These are phyloP conservation scores for Brachycybe producta DNA, from an alignment of 2,888 invertebrate species.

Conservation along the genomic window DNA sequence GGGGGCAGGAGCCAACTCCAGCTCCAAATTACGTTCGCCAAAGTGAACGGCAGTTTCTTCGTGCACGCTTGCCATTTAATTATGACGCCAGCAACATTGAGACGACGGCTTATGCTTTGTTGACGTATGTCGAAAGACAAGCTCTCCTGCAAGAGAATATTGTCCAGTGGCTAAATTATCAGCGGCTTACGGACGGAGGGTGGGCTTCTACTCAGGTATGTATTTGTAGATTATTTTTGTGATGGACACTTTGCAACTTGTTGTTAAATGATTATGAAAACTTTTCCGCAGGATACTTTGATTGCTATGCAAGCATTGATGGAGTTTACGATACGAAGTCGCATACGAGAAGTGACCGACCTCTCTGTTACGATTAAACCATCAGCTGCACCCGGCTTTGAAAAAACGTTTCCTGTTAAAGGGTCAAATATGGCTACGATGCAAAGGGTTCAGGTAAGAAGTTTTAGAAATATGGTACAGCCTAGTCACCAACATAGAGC, in stretches of 20 bases:
- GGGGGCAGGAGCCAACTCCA: slow-evolving; percentile 67
- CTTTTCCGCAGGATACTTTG: slow-evolving; percentile 76
- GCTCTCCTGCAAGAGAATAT: slow-evolving; percentile 69
- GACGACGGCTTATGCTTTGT: slow-evolving; percentile 78
- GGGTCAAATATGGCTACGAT: slow-evolving; percentile 63
- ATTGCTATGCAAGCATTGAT: slow-evolving; percentile 76
- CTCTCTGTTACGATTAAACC: slow-evolving; percentile 70
- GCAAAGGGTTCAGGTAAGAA: slow-evolving; percentile 57
- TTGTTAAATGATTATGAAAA: slow-evolving; percentile 21
- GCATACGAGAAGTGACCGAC: slow-evolving; percentile 69
- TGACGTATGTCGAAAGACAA: slow-evolving; percentile 75
- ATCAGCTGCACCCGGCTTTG: slow-evolving; percentile 57
- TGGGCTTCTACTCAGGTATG: slow-evolving; percentile 68
- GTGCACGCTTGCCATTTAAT: slow-evolving; percentile 73
- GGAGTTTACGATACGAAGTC: slow-evolving; percentile 72
- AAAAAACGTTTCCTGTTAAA: slow-evolving; percentile 52
- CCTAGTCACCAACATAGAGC: not conserved
- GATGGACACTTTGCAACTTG: not conserved
- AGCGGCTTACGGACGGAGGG: slow-evolving; percentile 70
- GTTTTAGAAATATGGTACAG: no score
- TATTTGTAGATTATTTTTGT: not conserved
- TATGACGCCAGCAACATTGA: slow-evolving; percentile 86
- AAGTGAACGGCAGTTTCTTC: slow-evolving; percentile 78
- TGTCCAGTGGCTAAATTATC: slow-evolving; percentile 80
- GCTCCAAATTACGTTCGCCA: slow-evolving; percentile 71